Percentiles rank a stretch among this genome's conserved stretches.
Conservation (phyloP, 2,797 vertebrate genomes). For the Argyrosomus regius region DNA sequence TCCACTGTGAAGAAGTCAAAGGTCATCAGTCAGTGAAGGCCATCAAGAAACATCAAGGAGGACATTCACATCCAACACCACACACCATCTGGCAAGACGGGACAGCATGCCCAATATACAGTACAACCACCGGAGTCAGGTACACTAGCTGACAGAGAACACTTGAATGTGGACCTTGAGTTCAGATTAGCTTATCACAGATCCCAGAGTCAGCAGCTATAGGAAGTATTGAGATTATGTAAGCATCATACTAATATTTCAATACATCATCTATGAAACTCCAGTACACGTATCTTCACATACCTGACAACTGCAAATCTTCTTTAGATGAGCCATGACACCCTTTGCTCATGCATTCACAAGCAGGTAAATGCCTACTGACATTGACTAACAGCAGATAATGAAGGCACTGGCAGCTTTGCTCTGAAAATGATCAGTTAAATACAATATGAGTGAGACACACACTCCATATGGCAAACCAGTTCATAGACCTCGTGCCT, state of each 20-base stretch:
- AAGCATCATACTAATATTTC: no score
- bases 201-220: no score
- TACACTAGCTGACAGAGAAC: background rate
- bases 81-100: no score
- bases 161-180: background rate
- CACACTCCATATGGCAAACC: constrained; percentile 10
- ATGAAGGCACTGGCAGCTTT: background rate
- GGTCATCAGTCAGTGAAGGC: no score
- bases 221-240: no score
- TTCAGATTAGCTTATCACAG: no score
- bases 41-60: no score
- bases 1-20: no score
- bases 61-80: no score
- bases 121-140: background rate
- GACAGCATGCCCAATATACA: background rate
- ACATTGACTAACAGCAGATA: background rate
- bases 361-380: background rate
- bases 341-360: background rate
- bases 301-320: background rate
- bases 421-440: constrained; percentile 10
- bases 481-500: constrained; percentile 63
- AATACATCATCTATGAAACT: background rate
- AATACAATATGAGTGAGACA: background rate
- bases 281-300: background rate
- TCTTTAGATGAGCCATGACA: background rate